Evolutionary conservation across 2,113 vertebrate species (phyloP).

Genomic region (Xerus inauris): DNA sequence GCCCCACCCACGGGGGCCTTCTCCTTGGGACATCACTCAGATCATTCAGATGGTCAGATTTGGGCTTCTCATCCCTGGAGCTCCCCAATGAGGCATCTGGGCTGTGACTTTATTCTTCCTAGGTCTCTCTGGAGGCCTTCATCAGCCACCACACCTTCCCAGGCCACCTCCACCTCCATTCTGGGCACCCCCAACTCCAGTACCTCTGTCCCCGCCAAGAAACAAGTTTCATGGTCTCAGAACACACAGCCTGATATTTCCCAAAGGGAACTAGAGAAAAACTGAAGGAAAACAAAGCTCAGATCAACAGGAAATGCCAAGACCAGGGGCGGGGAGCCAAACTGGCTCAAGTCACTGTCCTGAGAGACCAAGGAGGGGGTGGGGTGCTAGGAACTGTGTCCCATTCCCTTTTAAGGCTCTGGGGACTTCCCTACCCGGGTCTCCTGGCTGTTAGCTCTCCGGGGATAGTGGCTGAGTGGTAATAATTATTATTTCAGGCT

Average conservation of each 20-base stretch:
- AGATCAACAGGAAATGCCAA: conserved; percentile 79
- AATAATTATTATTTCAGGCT: background rate
- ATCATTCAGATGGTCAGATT: background rate
- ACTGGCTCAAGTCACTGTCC: conserved; percentile 51
- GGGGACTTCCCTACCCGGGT: background rate
- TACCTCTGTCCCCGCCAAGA: background rate
- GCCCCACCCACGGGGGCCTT: background rate
- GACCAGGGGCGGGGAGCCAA: background rate
- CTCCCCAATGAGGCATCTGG: background rate
- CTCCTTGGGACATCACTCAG: background rate
- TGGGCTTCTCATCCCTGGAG: background rate
- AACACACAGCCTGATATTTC: background rate
- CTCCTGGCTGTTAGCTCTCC: background rate
- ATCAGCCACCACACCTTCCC: background rate
- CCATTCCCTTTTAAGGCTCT: conserved; percentile 30
- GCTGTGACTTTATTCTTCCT: background rate
- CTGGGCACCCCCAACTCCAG: background rate
- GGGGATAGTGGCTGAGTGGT: background rate
- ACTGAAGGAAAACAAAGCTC: conserved; percentile 47
- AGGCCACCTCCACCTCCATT: background rate
- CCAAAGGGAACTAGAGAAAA: conserved; percentile 8
- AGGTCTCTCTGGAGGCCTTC: background rate
- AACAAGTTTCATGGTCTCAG: background rate
- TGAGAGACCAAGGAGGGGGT: background rate
- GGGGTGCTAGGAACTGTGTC: background rate